Base-by-base conservation (phyloP, 2,113 vertebrate species). In the Daphoenositta chrysoptera region DNA sequence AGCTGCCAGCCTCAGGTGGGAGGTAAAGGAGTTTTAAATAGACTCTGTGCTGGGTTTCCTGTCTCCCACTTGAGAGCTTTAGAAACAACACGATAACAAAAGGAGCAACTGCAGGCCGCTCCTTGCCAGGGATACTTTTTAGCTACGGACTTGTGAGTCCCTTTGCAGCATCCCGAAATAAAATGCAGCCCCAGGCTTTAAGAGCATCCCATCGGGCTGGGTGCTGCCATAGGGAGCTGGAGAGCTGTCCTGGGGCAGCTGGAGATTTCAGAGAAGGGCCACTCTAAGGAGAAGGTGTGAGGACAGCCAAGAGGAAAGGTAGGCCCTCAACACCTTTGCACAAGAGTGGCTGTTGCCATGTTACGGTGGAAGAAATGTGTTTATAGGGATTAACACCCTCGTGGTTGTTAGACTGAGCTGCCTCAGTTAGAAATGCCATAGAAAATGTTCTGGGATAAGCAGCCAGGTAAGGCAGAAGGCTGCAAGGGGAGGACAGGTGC, bases 1-100 rank as follows among this genome's bases (percentile, higher is more conserved):
- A 84, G 87, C 91, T 96, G 96, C 90, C 48, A 60, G 63, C 42
- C 57, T 92, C 79, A 96, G 95, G 93, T 92, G 86, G 91, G 94
- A 94, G 87, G 92, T 57, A 35, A 45, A 73, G 77, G 79, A 60
- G 80, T 92, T 89, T 88, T 88, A 93, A 91, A 91, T 89, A 80
- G 86, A 15, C 47, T 20, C 3, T 35, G 40, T 24, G 4, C 72
- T 42, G 66, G 51, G 60, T 92, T 92, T 94, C 91, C 93, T 89
- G 89, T 92, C 95, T 97, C 96, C 80, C 14, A 24, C 72, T 94
- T 50, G 40, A 9, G 3, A 75, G 65, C 45, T 73, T 75, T 37
- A 71, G 91, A 51, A 94, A 64, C 45, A 35, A 7, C 35, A 11
- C 0, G 10, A 23, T 83, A 85, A 95, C 86, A 69, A 37, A 78